A percentile compares a stretch with the other conserved stretches of the same genome.
These are phyloP conservation scores for Oceanodroma leucorhoa DNA, from an alignment of 2,797 vertebrate genomes.

Conservation along the genomic window DNA sequence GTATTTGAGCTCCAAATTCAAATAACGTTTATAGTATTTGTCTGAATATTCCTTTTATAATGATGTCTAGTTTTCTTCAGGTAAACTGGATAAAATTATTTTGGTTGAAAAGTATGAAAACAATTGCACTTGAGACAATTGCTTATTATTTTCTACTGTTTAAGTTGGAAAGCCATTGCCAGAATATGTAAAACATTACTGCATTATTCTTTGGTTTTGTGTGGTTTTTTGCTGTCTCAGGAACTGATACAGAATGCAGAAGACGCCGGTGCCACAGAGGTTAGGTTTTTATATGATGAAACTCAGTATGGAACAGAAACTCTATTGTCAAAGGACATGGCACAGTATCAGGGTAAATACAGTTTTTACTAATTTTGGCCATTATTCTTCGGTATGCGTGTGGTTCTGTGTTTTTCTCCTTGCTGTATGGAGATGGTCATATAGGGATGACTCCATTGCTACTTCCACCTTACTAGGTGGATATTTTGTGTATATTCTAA, in stretches of 20 bases:
- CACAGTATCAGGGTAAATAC: constrained; percentile 89
- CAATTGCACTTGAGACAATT: neutral
- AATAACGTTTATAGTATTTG: neutral
- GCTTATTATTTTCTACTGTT: neutral
- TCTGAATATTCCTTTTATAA: neutral
- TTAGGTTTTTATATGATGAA: constrained; percentile 96
- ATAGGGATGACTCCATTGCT: neutral
- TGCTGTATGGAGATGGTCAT: neutral
- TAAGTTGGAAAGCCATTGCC: neutral
- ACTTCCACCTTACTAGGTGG: neutral
- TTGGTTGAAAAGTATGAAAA: neutral
- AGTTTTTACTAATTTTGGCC: neutral
- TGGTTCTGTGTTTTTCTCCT: neutral
- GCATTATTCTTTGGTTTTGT: neutral
- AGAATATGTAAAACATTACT: neutral
- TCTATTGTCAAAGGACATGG: constrained; percentile 94
- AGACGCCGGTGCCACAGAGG: constrained; percentile 95
- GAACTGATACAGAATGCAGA: constrained; percentile 99
- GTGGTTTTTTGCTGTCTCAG: constrained; percentile 68
- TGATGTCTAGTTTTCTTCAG: neutral
- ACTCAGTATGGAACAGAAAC: constrained; percentile 93
- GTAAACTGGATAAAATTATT: neutral
- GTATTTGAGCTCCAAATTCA: neutral
- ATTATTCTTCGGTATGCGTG: neutral
- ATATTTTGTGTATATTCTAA: neutral